A percentile compares a stretch with the other conserved stretches of the same genome.
Conservation (phyloP, 2,888 invertebrate genomes). For the Steromphala cineraria region DNA sequence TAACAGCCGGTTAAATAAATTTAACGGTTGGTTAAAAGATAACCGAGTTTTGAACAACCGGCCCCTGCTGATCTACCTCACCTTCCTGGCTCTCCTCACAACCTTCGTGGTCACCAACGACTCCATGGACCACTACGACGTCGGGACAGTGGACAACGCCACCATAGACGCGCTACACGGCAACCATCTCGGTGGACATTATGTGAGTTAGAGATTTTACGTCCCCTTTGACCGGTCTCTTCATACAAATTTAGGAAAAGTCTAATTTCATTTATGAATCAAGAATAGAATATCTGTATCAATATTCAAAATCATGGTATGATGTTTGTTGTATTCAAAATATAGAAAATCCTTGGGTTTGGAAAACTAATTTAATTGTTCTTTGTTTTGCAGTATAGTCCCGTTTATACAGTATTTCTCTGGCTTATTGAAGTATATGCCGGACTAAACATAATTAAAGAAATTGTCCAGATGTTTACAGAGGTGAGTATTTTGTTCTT, state of each 20-base stretch:
- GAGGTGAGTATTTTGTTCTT: constrained; percentile 80
- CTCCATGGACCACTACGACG: constrained; percentile 28
- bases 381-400: constrained; percentile 47
- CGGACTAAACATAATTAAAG: constrained; percentile 83
- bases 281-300: too few species aligned
- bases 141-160: neutral
- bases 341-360: too few species aligned
- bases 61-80: constrained; percentile 86
- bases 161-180: constrained; percentile 14
- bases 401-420: constrained; percentile 49
- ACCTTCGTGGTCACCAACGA: constrained; percentile 70
- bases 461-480: constrained; percentile 85
- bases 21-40: too few species aligned
- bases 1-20: too few species aligned
- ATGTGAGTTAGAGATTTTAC: neutral
- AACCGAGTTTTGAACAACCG: too few species aligned
- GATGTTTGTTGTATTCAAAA: too few species aligned
- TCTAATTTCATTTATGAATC: too few species aligned
- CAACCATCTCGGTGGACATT: neutral
- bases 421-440: constrained; percentile 80
- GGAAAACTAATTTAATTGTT: neutral
- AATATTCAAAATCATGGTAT: too few species aligned
- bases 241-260: too few species aligned
- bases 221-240: too few species aligned
- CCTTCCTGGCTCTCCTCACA: constrained; percentile 87